Conservation (phyloP, 92 coral and sea anemone species). For the Metridium senile region DNA sequence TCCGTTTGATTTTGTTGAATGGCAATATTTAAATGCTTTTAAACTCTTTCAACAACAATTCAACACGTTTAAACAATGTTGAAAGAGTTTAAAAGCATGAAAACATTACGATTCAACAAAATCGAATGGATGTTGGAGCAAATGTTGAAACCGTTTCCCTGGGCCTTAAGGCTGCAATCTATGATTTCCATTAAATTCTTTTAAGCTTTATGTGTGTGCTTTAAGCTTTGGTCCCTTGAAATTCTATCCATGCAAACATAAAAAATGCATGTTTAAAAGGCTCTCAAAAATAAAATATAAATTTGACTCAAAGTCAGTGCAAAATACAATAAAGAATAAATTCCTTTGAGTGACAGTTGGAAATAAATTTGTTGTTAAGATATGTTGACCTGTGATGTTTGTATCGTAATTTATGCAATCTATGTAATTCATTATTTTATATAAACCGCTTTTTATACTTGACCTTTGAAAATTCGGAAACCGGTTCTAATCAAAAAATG, state of each 20-base stretch:
- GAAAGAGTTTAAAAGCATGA: too few relatives aligned
- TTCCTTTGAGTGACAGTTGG: too few relatives aligned
- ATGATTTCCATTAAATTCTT: not conserved
- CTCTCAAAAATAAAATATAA: not conserved
- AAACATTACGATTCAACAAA: too few relatives aligned
- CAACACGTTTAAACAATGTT: too few relatives aligned
- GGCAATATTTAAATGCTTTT: too few relatives aligned
- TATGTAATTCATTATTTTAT: not conserved
- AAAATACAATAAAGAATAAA: not conserved
- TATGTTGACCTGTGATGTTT: not conserved
- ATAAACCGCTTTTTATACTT: not conserved
- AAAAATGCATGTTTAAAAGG: not conserved
- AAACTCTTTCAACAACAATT: too few relatives aligned
- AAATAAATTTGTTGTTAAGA: not conserved
- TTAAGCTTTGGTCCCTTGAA: not conserved
- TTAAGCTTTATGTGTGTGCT: not conserved
- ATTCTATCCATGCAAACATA: not conserved
- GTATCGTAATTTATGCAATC: conserved; percentile 7
- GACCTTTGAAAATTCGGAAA: conserved; percentile 4
- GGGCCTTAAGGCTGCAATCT: not conserved
- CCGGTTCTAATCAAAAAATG: not conserved
- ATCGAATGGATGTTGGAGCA: too few relatives aligned
- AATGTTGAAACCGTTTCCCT: too few relatives aligned
- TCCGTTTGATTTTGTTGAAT: too few relatives aligned
- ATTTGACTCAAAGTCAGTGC: not conserved